Evolutionary conservation across 1,140 invertebrate species (phyloP), one percentile per base, ranked within the genome.

Genomic region (Calycopis cecrops): DNA sequence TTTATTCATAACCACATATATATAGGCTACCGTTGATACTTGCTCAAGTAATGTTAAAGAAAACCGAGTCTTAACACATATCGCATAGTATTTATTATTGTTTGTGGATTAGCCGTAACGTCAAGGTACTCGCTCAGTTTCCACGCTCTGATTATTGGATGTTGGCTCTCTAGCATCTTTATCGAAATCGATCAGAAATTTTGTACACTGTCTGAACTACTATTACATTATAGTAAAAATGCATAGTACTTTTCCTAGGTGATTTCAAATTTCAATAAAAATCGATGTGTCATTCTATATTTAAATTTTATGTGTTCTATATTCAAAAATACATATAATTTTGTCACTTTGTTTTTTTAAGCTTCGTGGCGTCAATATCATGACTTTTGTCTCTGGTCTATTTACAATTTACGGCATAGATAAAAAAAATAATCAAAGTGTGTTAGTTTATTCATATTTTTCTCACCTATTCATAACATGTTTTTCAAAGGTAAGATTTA

Each of bases 71-170:
- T 44, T 16, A 44, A 44, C n/a, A 16, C 14, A 44, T 16, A 14
- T 9, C 14, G 17, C 14, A 14, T 44, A 44, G 40, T 16, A 12
- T 9, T 16, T 16, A 55, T 28, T 72, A 64, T 76, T 58, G 62
- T 61, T 60, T 61, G 37, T 28, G 14, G 34, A 11, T 35, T 35
- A 40, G 18, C n/a, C 9, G 18, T 40, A 6, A 44, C 40, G 40
- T 33, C 51, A 76, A 76, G 67, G 76, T 84, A 79, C 77, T 52
- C 37, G 51, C 51, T 79, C 79, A 82, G 79, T 81, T 85, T 84
- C 80, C 81, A 87, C 81, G 84, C 79, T 87, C 81, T 87, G 79
- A 85, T 87, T 85, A 87, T 62, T 85, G 84, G 84, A 85, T 87
- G 84, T 87, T 87, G 84, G 75, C 84, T 85, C 77, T 79, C 83